Base-by-base conservation (phyloP, 2,888 invertebrate genomes). In the Phaedon cochleariae region DNA sequence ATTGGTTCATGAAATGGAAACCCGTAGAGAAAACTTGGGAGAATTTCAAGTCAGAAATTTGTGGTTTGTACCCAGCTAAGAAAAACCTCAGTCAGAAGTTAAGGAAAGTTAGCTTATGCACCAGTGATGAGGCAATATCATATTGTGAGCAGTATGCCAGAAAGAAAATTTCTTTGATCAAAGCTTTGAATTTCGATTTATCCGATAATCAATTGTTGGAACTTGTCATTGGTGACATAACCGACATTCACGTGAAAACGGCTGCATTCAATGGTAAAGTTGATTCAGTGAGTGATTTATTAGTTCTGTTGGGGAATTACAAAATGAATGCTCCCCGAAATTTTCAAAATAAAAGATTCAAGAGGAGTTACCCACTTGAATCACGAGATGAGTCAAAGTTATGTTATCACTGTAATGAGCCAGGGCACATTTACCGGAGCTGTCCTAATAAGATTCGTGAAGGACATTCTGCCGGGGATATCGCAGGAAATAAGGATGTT, bases 61-160 rank as follows among this genome's bases (percentile, higher is more conserved):
- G 37, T 18, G 51, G 51, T 20, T 12, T 67, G n/a, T 67, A 64
- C 52, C 68, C 62, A n/a, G 52, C 62, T 26, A 2, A 68, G 62
- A 26, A 51, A 26, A 65, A 65, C 26, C 45, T 65, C 7, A 58
- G 61, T 29, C 58, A 26, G 26, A 26, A 26, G 7, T 26, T 26
- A 26, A 3, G 26, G 7, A 26, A 5, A 26, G 7, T 7, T 7
- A 26, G 26, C 26, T 26, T 7, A 26, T 5, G 7, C 26, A 41
- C 41, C 3, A 41, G n/a, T 41, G n/a, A 15, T 41, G 17, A 41
- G 2, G n/a, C 41, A 41, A 41, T 41, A 17, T 15, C n/a, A 41
- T 15, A 17, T 41, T 41, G 17, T 10, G 41, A 18, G 55, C 31
- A 55, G 55, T 55, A 55, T 15, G 55, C 55, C 17, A 31, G 55